Evolutionary conservation across 2,113 vertebrate species (phyloP), one percentile per base, ranked within the genome.

Genomic region (Limnothrissa miodon): DNA sequence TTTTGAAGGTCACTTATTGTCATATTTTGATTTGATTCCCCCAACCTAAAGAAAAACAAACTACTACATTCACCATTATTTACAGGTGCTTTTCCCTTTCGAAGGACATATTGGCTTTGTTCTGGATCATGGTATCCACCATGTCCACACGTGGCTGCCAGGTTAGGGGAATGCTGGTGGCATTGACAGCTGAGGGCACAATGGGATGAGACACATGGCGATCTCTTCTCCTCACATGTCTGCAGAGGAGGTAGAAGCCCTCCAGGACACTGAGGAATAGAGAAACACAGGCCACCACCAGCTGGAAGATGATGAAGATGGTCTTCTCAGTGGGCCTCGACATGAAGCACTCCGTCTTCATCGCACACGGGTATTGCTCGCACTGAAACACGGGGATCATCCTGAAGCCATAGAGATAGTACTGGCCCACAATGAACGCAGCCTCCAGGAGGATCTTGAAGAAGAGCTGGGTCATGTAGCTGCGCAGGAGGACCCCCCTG

Each of bases 361-460:
- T 84, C 0, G 90, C 89, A 0, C 90, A 92, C 0, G 96, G 94
- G 0, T 90, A 90, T 11, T 90, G 29, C 0, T 89, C 81, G 81
- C 97, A 99, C 80, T 94, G 86, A 1, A 97, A 97, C 46, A 92
- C 74, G 0, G 92, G 90, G 13, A 91, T 87, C 87, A 97, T 89
- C 78, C 96, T 88, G 62, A 96, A 88, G 5, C 96, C 97, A 0
- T 91, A 94, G 23, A 95, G 90, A 79, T 90, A 95, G 81, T 93
- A 93, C 83, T 95, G 98, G 19, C 96, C 97, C 11, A 95, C 93
- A 10, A 94, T 93, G 90, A 99, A 99, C 39, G 93, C 96, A 82
- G 96, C 92, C 86, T 99, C 98, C 1, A 99, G 93, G 2, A 97
- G 78, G 0, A 96, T 96, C 89, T 97, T 99, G 78, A 95, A 93